Conservation (phyloP, 2,888 invertebrate genomes). For the Bugulina stolonifera region DNA sequence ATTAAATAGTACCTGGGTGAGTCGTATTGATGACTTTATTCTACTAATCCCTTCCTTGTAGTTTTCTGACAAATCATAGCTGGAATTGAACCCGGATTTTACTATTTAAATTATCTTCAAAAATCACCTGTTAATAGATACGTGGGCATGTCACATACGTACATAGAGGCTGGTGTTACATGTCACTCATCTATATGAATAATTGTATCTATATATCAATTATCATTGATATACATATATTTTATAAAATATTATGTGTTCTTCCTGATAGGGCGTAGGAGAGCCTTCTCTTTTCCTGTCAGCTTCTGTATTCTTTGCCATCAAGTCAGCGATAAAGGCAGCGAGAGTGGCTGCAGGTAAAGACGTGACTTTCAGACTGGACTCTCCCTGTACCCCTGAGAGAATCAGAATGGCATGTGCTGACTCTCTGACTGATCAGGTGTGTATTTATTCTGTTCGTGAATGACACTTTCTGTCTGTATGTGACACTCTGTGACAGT, state of each 20-base stretch:
- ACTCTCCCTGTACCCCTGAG: conserved; percentile 80
- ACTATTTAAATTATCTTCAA: background rate
- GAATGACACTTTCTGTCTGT: too few species aligned
- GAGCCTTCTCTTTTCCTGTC: conserved; percentile 40
- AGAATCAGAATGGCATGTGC: conserved; percentile 80
- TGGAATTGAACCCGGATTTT: background rate
- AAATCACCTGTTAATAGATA: background rate
- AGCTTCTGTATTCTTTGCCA: conserved; percentile 37
- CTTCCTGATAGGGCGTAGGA: conserved; percentile 69
- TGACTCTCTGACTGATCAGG: conserved; percentile 58
- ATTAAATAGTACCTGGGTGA: too few species aligned
- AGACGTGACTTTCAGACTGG: conserved; percentile 56
- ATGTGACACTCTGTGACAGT: too few species aligned
- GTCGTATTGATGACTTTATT: too few species aligned
- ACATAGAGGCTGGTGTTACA: too few species aligned
- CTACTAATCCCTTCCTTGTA: too few species aligned
- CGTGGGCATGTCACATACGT: too few species aligned
- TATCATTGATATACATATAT: background rate
- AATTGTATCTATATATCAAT: too few species aligned
- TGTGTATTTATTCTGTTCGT: conserved; percentile 27
- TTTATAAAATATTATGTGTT: too few species aligned
- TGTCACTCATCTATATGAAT: too few species aligned
- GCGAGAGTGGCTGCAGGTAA: conserved; percentile 35
- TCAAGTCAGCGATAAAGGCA: conserved; percentile 36
- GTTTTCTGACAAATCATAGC: background rate